Base-by-base conservation (phyloP, 2,113 vertebrate species). In the Clarias macrocephalus region DNA sequence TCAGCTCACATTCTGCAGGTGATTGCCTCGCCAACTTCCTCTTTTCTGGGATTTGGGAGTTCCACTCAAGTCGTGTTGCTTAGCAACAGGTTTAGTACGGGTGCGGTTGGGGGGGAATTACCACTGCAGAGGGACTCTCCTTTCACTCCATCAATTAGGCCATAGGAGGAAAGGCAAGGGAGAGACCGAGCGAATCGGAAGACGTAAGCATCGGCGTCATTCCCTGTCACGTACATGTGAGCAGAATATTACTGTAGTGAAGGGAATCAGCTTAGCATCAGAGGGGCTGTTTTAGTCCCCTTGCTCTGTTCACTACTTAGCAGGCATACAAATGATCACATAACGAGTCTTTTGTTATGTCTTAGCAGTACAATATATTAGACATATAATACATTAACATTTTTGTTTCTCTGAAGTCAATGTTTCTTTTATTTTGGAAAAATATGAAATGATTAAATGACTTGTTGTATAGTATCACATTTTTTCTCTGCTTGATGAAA, bases 111-210 rank as follows among this genome's bases (percentile, higher is more conserved):
- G 85, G 23, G 48, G 77, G 54, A 6, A 65, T 84, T 83, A 83
- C 86, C 81, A 87, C 86, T 83, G 86, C 86, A 87, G 86, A 84
- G 72, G 86, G 72, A 87, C 81, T 87, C 72, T 87, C 81, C 86
- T 83, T 73, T 86, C 77, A 42, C 62, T 80, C 85, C 30, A 76
- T 87, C 86, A 87, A 79, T 87, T 83, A 84, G n/a, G 48, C 60
- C 3, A 19, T 23, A 84, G 52, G n/a, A 42, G 81, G 86, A 77
- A 75, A 72, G 72, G 73, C 81, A 28, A 66, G n/a, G 2, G 15
- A 73, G 12, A 62, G 30, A 68, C 70, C 84, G 81, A 59, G 52
- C 86, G 68, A 87, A 84, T 87, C 81, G 84, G 21, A 21, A 84
- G 4, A 30, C 48, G 52, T 48, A 48, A 33, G 12, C 42, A 21